Evolutionary conservation across 1,140 invertebrate species (phyloP).

Genomic region (Anastrepha ludens): DNA sequence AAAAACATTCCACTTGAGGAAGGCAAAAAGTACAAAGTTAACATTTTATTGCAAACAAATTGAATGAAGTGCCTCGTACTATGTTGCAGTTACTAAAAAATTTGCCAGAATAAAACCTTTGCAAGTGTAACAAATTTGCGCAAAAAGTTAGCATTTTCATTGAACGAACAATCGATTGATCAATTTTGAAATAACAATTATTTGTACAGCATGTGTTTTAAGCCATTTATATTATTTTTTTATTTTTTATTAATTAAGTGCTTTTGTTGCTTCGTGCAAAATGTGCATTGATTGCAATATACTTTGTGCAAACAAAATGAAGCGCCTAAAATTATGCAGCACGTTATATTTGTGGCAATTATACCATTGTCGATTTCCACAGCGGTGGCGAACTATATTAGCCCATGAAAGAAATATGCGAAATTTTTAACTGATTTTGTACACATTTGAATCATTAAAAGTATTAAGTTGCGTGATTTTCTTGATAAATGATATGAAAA

Average conservation of each 20-base stretch:
- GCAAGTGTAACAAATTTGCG: neutral
- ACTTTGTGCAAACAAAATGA: neutral
- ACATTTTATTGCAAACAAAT: conserved; percentile 23
- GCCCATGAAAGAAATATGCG: neutral
- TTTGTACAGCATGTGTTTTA: neutral
- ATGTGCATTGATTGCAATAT: neutral
- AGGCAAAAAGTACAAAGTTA: conserved; percentile 21
- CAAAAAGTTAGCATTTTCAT: neutral
- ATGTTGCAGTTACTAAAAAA: conserved; percentile 12
- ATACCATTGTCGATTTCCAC: neutral
- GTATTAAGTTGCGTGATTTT: no score
- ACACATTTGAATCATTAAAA: no score
- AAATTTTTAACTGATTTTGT: no score
- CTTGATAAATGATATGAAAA: no score
- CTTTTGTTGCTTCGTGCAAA: neutral
- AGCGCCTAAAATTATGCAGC: conserved; percentile 22
- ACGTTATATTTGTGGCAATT: neutral
- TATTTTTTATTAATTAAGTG: conserved; percentile 4
- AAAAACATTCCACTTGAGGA: neutral
- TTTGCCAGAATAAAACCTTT: neutral
- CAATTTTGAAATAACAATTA: conserved; percentile 3
- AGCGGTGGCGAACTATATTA: neutral
- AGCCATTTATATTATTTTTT: neutral
- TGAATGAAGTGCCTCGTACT: neutral
- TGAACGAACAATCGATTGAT: neutral